Evolutionary conservation across 2,113 vertebrate species (phyloP).

Genomic region (Platycercus adscitus): DNA sequence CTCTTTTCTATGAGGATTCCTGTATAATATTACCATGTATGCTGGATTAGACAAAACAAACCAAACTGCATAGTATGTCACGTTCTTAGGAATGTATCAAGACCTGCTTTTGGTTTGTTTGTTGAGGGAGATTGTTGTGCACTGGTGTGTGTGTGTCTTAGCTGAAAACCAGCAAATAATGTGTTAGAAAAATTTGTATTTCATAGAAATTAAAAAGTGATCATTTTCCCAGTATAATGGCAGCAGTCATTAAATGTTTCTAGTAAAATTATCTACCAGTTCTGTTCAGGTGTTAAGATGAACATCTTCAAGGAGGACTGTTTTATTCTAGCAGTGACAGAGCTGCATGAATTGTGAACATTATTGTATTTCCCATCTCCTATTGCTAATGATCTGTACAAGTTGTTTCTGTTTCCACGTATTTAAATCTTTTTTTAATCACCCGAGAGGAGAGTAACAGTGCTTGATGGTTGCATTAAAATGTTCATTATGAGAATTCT

Average conservation of each 20-base stretch:
- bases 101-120: not conserved
- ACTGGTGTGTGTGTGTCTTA: not conserved
- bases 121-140: not conserved
- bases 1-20: conserved; percentile 31
- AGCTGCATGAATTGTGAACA: not conserved
- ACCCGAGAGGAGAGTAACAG: not conserved
- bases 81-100: not conserved
- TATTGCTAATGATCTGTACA: not conserved
- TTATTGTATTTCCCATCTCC: not conserved
- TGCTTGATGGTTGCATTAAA: not conserved
- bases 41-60: not conserved
- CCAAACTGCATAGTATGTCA: not conserved
- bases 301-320: not conserved
- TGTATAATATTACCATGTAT: conserved; percentile 17
- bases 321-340: not conserved
- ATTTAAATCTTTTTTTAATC: not conserved
- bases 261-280: not conserved
- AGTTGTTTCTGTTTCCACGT: not conserved
- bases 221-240: not conserved
- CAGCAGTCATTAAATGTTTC: not conserved
- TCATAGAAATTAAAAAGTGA: not conserved
- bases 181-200: not conserved
- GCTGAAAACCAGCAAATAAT: not conserved
- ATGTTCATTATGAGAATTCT: not conserved
- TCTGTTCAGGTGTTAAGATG: not conserved